Evolutionary conservation across 2,888 invertebrate species (phyloP), one percentile per base, ranked within the genome.

Genomic region (Coelinius sp.): DNA sequence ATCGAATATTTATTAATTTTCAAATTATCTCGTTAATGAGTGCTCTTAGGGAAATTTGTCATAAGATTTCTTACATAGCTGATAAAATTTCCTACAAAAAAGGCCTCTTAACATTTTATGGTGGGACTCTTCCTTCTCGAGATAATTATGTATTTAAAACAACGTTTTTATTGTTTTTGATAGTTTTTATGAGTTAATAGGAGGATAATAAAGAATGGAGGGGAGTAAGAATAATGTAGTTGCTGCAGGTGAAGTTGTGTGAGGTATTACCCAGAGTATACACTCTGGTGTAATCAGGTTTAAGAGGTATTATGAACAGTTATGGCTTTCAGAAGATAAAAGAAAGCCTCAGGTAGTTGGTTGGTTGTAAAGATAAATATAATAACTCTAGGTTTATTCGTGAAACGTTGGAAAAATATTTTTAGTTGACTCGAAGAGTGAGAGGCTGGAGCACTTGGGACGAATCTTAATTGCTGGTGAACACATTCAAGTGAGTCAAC

Each of bases 391-490:
- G 20, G 46, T 49, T n/a, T 20, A 20, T 49, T 49, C 46, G 14
- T 17, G 14, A 14, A 6, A 14, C 17, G 46, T 49, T 49, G 46
- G 46, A 8, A 20, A 49, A 20, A 49, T 20, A 49, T 49, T 49
- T 49, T 49, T 49, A 17, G 14, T 49, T n/a, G n/a, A n/a, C n/a
- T n/a, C n/a, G 46, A 14, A 49, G 44, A 35, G 44, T 12, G 17
- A 14, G 46, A 20, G 46, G 24, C 68, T 66, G 69, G 75, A 70
- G 74, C 73, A 62, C 49, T 59, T 67, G 22, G 46, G 46, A 62
- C 63, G 75, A 77, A 77, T 77, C 66, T 74, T 75, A 73, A 77
- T 77, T 73, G 49, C 41, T 59, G 56, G 46, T 75, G 70, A 69
- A 68, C 74, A 74, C 73, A 52, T 65, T 67, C n/a, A 62, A 53